These are phyloP conservation scores for Pterocles orientalis DNA, from an alignment of 2,113 vertebrate genomes.

Conservation along the genomic window DNA sequence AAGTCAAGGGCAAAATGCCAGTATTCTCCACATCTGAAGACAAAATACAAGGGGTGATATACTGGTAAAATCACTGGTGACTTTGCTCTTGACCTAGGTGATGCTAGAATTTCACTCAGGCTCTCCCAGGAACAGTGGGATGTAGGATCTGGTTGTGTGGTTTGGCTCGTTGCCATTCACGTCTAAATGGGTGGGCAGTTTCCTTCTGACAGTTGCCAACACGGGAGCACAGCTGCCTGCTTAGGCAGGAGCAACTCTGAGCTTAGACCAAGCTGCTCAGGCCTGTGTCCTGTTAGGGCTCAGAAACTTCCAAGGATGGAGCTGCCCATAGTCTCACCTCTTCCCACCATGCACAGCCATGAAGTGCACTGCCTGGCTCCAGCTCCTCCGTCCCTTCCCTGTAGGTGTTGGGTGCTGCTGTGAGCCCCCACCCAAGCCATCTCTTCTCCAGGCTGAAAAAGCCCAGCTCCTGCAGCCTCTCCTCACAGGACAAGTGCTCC, in stretches of 20 bases:
- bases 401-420: background rate
- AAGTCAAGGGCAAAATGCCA: background rate
- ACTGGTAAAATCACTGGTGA: background rate
- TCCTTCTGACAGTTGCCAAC: background rate
- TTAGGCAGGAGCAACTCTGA: background rate
- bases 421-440: background rate
- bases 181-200: too few relatives aligned
- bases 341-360: background rate
- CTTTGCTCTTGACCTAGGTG: background rate
- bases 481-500: background rate
- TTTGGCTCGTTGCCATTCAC: background rate
- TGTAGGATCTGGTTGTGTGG: background rate
- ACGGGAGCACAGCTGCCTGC: background rate
- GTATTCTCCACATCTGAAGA: background rate
- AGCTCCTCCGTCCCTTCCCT: background rate
- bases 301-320: background rate
- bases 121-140: background rate
- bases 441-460: background rate
- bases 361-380: background rate
- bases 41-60: background rate
- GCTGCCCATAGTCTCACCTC: background rate
- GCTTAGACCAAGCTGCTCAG: background rate
- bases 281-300: background rate
- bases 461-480: background rate
- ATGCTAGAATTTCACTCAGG: background rate